phyloP scores from a whole-genome alignment of 2,113 vertebrate species.

The cat (Felis catus) region DNA sequence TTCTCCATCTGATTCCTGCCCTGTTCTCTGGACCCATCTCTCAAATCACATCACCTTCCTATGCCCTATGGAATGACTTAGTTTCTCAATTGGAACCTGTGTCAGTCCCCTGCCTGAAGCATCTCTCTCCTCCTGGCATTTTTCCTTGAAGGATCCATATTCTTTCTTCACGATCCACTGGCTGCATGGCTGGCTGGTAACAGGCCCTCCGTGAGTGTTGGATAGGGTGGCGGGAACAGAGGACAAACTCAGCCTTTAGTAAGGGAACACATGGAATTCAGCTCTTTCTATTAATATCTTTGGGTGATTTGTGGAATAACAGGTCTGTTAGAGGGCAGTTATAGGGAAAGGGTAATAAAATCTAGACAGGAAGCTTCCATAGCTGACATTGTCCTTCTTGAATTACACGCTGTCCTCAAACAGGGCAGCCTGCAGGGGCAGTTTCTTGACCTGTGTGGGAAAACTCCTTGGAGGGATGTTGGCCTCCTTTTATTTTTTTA shows the following conservation, averaged over 20 bases:
- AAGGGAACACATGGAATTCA: not conserved
- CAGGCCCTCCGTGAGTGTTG: not conserved
- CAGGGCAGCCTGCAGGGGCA: rapidly evolving
- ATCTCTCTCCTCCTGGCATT: not conserved
- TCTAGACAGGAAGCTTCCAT: not conserved
- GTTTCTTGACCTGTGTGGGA: not conserved
- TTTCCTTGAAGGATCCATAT: not conserved
- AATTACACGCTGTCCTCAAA: not conserved
- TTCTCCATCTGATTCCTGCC: not conserved
- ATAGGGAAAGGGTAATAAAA: not conserved
- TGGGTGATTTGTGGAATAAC: not conserved
- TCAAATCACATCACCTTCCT: not conserved
- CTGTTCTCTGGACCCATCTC: not conserved
- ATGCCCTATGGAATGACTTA: not conserved
- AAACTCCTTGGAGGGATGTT: not conserved
- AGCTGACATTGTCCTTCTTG: not conserved
- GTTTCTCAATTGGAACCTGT: not conserved
- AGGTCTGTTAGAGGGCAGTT: not conserved
- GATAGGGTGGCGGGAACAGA: not conserved
- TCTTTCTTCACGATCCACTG: not conserved
- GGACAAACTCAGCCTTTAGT: not conserved
- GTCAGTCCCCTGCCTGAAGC: not conserved
- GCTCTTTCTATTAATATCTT: not conserved
- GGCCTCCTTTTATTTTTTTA: not conserved
- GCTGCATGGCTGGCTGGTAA: not conserved